Base-by-base conservation (phyloP, 2,797 vertebrate genomes). In the Dipus sagitta region DNA sequence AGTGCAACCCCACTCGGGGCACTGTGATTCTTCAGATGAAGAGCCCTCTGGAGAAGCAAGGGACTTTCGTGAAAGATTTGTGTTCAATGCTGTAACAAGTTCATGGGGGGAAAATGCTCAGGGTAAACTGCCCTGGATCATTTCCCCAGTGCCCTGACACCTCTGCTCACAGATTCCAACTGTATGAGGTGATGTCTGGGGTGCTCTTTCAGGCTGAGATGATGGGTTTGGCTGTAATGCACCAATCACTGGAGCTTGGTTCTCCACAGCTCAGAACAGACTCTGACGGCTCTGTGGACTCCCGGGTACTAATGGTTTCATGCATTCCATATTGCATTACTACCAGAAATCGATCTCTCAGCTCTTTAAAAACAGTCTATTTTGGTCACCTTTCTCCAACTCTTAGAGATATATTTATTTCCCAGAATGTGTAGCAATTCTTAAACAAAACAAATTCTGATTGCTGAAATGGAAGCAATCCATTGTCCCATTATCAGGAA, bases 351-450 rank as follows among this genome's bases (percentile, higher is more conserved):
- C 1, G 28, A 95, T 96, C 83, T 87, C 92, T 96, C 92, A 92
- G 84, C 92, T 89, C 86, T 96, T 94, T 96, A 71, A 95, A 95
- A 93, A 92, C 42, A 32, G 75, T 95, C 88, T 96, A 94, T 95
- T 97, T 96, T 92, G 67, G 89, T 92, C 94, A 90, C 77, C 82
- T 86, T 93, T 86, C 65, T 34, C 68, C 20, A 5, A 52, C 38
- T 93, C 86, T 92, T 84, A 94, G 89, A 95, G 70, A 90, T 62
- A 23, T 84, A 95, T 94, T 96, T 96, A 95, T 96, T 97, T 96
- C 95, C 95, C 92, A 96, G 95, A 96, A 95, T 71, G 83, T 92
- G 52, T 70, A 81, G 64, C 84, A 82, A 94, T 67, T 93, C 64
- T 72, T 86, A 91, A 78, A 91, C 64, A 93, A 93, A 96, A 95